Conservation (phyloP, 2,797 vertebrate genomes). For the Micrastur ruficollis region DNA sequence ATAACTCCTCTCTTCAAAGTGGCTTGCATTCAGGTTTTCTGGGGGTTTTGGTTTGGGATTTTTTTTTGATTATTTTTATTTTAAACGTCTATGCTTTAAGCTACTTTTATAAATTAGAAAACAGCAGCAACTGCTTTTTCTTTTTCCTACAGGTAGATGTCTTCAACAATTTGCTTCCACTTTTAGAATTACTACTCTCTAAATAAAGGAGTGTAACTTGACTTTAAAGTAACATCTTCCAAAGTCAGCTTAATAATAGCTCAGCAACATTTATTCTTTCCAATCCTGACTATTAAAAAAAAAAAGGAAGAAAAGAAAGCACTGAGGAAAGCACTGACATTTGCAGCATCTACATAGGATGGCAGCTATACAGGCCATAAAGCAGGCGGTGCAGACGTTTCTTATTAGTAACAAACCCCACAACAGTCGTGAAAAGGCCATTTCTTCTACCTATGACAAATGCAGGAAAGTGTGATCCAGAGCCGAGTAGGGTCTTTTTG, state of each 20-base stretch:
- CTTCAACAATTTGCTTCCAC: neutral
- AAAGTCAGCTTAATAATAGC: neutral
- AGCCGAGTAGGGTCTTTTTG: accelerated
- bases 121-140: neutral
- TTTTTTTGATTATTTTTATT: neutral
- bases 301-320: neutral
- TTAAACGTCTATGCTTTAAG: neutral
- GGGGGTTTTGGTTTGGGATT: neutral
- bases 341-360: neutral
- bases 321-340: neutral
- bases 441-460: neutral
- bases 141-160: neutral
- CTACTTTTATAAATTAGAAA: neutral
- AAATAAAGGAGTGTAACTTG: neutral
- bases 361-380: neutral
- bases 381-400: neutral
- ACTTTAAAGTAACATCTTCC: neutral
- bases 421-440: neutral
- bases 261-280: neutral
- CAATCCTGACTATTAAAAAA: neutral
- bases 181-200: neutral
- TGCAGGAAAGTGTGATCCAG: accelerated
- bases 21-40: neutral
- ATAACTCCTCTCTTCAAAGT: neutral
- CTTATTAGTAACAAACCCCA: neutral